These are phyloP conservation scores for Nephrotoma guestfalica DNA, from an alignment of 2,888 invertebrate genomes.

Conservation along the genomic window DNA sequence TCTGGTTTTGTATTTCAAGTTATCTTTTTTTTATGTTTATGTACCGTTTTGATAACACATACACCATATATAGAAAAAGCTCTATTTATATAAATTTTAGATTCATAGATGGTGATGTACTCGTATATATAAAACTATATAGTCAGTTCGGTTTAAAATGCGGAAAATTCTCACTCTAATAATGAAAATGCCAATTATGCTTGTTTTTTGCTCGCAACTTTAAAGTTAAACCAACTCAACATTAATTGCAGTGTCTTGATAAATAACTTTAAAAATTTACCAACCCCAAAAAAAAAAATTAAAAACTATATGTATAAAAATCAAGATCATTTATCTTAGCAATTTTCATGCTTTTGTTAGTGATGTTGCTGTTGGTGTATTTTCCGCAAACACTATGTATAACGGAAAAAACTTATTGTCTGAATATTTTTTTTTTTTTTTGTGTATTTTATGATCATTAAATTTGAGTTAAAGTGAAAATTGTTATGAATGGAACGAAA, in stretches of 20 bases:
- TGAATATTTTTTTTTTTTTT: background rate
- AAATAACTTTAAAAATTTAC: background rate
- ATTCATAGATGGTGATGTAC: background rate
- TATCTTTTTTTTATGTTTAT: background rate
- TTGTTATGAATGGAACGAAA: background rate
- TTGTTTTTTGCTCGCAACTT: background rate
- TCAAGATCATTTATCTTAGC: background rate
- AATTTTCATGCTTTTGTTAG: background rate
- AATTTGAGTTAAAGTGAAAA: constrained; percentile 3
- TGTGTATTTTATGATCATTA: constrained; percentile 2
- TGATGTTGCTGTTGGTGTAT: background rate
- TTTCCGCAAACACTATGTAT: background rate
- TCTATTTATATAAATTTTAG: background rate
- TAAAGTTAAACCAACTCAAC: background rate
- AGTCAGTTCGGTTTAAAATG: background rate
- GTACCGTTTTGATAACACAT: background rate
- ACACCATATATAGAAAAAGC: background rate
- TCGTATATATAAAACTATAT: background rate
- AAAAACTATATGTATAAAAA: background rate
- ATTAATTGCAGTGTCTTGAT: background rate
- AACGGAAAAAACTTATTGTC: background rate
- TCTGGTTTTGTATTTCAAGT: background rate
- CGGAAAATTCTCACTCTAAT: background rate
- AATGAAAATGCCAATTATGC: background rate
- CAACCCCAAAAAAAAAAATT: background rate